Base-by-base conservation (phyloP, 1,140 invertebrate genomes). In the Rhyacophila brunnea region DNA sequence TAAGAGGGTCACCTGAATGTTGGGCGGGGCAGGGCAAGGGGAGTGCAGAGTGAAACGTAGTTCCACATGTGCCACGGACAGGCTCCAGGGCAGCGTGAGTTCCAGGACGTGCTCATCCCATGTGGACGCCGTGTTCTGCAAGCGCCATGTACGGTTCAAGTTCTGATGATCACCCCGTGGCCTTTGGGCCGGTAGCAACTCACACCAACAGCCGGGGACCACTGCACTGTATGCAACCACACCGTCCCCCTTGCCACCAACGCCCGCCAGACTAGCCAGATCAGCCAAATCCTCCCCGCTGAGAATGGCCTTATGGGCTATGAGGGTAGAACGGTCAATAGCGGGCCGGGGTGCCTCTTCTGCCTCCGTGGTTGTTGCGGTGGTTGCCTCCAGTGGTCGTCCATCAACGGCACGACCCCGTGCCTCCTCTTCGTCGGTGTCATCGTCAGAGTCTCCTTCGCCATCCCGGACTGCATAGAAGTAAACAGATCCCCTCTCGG, bases 21-120 rank as follows among this genome's bases (percentile, higher is more conserved):
- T 77, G 0, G 84, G 84, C 17, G 79, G 72, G 67, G 71, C 71
- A 4, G 80, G 79, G 68, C 87, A 90, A 11, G 87, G 83, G 6
- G 86, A 81, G 67, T 92, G 90, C 7, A 95, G 76, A 10, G 84
- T 87, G 68, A 95, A 95, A 66, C 89, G 87, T 6, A 96, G 83
- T 72, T 95, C 92, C 13, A 96, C 86, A 67, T 95, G 92, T 17
- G 92, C 91, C 53, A 94, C 80, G 42, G 84, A 85, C 2, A 84
- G 81, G 13, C 85, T 81, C 34, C 86, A 86, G 0, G 92, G 91
- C 56, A 96, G 73, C 4, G 91, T 92, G 0, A 96, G 76, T 73
- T 96, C 93, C 70, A 96, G 88, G 11, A 95, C 82, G 68, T 96
- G 93, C 68, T 95, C 93, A 68, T 95, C 91, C 90, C 91, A 95